These are phyloP conservation scores for Diprion similis DNA, from an alignment of 1,140 invertebrate species.

Conservation along the genomic window DNA sequence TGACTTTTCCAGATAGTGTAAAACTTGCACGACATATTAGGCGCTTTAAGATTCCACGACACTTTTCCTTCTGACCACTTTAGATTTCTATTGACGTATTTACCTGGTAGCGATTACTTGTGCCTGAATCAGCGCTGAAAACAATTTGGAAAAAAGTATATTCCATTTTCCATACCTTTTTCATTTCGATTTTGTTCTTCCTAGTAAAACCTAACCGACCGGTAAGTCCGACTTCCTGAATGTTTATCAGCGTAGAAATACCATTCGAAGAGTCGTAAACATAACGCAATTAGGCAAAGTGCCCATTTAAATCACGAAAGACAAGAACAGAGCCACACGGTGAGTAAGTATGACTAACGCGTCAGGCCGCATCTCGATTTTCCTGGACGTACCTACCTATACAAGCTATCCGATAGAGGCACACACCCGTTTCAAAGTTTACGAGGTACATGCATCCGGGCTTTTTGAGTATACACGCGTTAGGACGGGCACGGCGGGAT, in stretches of 20 bases:
- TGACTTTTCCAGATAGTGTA: too few species aligned
- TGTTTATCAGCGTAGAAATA: constrained; percentile 22
- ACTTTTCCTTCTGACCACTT: background rate
- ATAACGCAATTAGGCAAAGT: constrained; percentile 43
- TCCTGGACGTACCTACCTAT: background rate
- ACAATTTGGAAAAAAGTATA: too few species aligned
- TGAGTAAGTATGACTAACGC: background rate
- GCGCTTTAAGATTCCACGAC: background rate
- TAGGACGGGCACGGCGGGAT: too few species aligned
- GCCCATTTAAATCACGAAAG: constrained; percentile 35
- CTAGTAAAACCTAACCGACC: too few species aligned
- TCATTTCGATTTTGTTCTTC: too few species aligned
- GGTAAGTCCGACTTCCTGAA: background rate
- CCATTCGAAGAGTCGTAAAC: constrained; percentile 34
- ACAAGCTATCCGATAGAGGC: background rate
- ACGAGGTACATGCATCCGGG: background rate
- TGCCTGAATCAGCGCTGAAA: too few species aligned
- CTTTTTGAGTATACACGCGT: background rate
- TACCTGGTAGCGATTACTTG: background rate
- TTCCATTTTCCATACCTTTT: too few species aligned
- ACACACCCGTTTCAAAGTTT: background rate
- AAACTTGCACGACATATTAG: too few species aligned
- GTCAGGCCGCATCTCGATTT: background rate
- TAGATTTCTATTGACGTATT: background rate
- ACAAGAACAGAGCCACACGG: constrained; percentile 19